Evolutionary conservation across 2,797 vertebrate species (phyloP), one percentile per base, ranked within the genome.

Genomic region (Lepilemur ruficaudatus): DNA sequence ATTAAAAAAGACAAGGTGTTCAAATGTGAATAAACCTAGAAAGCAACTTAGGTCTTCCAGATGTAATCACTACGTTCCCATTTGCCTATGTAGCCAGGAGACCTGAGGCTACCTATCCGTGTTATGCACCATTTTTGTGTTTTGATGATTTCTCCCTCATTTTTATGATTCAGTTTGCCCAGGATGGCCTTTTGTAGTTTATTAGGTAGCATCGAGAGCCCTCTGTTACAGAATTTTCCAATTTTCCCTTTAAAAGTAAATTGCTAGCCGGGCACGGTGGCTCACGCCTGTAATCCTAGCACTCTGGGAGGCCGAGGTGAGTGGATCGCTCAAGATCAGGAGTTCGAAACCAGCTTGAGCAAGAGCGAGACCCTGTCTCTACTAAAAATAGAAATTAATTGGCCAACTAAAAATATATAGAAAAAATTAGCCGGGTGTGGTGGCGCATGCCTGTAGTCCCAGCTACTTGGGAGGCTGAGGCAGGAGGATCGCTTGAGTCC

Each of bases 151-250:
- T 67, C 23, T 41, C 38, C 35, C 78, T 73, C 30, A 18, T 87
- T 86, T 75, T 76, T 91, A 1, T 80, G 76, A 81, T 78, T 93
- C 48, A 28, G 0, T 80, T 85, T 93, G 32, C 80, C 65, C 43
- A 75, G 78, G 87, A n/a, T 3, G 67, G 41, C 76, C 69, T 93
- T 88, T 81, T 92, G 25, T 76, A 55, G 50, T 89, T 93, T 63
- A 23, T 87, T 52, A 72, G 41, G 30, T 15, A 50, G 23, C 23
- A 80, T 63, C 52, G 25, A 92, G 69, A 87, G 11, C 86, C 48
- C 35, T 87, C 57, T 80, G 83, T 81, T 91, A 65, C 23, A 89
- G 90, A 72, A 81, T 65, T 89, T 90, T 63, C 55, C 41, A 89
- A 13, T 76, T 88, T 80, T 84, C 80, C 79, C 78, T 65, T 95